Evolutionary conservation across 2,797 vertebrate genomes (phyloP).

Genomic region (Aulostomus chinensis): DNA sequence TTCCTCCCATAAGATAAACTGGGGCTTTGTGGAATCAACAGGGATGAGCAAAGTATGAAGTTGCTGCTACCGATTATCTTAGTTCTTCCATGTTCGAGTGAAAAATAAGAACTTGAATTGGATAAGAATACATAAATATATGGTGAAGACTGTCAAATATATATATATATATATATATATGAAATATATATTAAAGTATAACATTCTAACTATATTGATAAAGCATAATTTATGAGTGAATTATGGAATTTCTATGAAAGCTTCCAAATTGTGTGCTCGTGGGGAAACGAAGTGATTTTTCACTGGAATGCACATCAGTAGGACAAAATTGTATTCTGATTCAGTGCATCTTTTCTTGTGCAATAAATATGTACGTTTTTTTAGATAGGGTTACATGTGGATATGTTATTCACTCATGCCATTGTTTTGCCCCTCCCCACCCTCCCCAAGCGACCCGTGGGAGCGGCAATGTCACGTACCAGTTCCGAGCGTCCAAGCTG

Average conservation of each 20-base stretch:
- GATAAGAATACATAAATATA: constrained; percentile 55
- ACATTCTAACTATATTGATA: constrained; percentile 59
- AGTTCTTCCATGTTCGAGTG: constrained; percentile 85
- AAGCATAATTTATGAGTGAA: constrained; percentile 55
- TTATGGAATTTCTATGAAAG: constrained; percentile 64
- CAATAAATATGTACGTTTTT: constrained; percentile 92
- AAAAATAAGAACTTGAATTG: constrained; percentile 65
- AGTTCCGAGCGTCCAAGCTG: constrained; percentile 47
- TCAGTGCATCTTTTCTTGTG: constrained; percentile 94
- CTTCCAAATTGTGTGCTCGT: constrained; percentile 73
- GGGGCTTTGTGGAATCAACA: constrained; percentile 95
- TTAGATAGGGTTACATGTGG: constrained; percentile 72
- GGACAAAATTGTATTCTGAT: constrained; percentile 88
- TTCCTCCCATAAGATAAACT: constrained; percentile 82
- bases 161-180: constrained; percentile 56
- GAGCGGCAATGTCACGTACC: constrained; percentile 44
- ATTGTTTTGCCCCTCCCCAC: constrained; percentile 34
- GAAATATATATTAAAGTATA: constrained; percentile 65
- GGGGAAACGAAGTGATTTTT: constrained; percentile 86
- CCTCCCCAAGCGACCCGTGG: constrained; percentile 23
- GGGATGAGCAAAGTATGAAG: constrained; percentile 99
- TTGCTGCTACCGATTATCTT: constrained; percentile 92
- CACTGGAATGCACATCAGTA: constrained; percentile 98
- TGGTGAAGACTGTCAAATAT: constrained; percentile 55
- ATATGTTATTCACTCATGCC: constrained; percentile 59